These are phyloP conservation scores for Falco novaeseelandiae DNA, from an alignment of 2,797 vertebrate species.

Conservation along the genomic window DNA sequence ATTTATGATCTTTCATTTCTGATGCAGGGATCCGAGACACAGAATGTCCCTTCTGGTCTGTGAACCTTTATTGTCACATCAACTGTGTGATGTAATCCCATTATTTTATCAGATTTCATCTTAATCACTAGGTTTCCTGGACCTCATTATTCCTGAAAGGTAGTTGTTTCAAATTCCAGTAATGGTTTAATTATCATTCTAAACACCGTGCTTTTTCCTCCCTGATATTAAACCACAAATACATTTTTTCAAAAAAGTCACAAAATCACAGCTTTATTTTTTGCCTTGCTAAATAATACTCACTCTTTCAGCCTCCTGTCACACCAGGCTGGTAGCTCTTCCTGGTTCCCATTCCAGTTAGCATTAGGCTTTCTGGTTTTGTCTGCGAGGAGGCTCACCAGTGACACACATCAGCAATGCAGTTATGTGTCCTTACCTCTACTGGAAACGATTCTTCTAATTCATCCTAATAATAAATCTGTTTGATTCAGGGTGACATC, in stretches of 20 bases:
- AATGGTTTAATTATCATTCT: conserved; percentile 1
- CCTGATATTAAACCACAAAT: background rate
- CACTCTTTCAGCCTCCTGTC: background rate
- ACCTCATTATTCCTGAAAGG: conserved; percentile 17
- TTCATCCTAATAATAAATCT: background rate
- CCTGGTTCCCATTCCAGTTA: background rate
- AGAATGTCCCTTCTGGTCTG: conserved; percentile 2
- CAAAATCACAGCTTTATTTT: background rate
- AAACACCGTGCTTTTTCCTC: background rate
- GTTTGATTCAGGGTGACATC: background rate
- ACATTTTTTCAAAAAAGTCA: background rate
- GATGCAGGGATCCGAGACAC: background rate
- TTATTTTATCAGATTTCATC: conserved; percentile 43
- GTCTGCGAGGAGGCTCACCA: background rate
- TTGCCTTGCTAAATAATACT: background rate
- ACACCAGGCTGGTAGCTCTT: background rate
- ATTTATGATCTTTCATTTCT: conserved; percentile 26
- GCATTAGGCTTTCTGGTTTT: background rate
- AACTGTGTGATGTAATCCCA: background rate
- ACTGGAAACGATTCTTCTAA: background rate
- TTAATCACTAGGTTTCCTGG: conserved; percentile 6
- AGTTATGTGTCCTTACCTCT: background rate
- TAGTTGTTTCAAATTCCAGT: conserved; percentile 17
- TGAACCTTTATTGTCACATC: background rate
- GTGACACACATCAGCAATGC: background rate